A percentile compares a stretch with the other conserved stretches of the same genome.
These are phyloP conservation scores for Cygnus atratus DNA, from an alignment of 2,113 vertebrate species.

Conservation along the genomic window DNA sequence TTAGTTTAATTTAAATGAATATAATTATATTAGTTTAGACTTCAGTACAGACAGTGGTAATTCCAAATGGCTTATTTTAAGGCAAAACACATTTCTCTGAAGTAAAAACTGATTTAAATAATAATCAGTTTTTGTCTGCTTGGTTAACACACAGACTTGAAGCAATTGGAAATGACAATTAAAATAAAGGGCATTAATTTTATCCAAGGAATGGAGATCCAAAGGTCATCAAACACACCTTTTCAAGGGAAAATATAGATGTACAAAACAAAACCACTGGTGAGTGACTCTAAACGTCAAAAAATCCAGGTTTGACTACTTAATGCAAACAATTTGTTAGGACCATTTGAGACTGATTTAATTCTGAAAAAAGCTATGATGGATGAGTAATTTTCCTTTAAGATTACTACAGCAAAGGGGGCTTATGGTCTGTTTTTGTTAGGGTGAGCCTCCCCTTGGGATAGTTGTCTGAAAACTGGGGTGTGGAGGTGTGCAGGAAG, in stretches of 20 bases:
- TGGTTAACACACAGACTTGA: neutral
- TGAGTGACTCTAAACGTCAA: neutral
- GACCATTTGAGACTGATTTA: slow-evolving; percentile 35
- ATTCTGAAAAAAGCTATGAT: slow-evolving; percentile 43
- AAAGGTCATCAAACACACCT: neutral
- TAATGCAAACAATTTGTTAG: slow-evolving; percentile 48
- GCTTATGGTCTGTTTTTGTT: neutral
- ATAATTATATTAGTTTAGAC: neutral
- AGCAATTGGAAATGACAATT: neutral
- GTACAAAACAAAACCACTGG: neutral
- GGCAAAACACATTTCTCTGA: neutral
- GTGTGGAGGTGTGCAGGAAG: fast-evolving
- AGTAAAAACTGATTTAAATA: neutral
- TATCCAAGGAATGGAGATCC: neutral
- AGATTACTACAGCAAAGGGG: neutral
- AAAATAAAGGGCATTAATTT: neutral
- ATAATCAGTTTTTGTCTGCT: neutral
- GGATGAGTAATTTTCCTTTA: neutral
- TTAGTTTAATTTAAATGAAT: neutral
- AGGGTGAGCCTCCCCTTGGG: neutral
- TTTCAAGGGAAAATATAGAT: neutral
- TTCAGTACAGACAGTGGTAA: neutral
- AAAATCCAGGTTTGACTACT: neutral
- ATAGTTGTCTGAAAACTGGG: neutral
- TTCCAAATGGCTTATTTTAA: neutral